phyloP scores from a whole-genome alignment of 2,888 invertebrate species.

The Cephus pygmeus region DNA sequence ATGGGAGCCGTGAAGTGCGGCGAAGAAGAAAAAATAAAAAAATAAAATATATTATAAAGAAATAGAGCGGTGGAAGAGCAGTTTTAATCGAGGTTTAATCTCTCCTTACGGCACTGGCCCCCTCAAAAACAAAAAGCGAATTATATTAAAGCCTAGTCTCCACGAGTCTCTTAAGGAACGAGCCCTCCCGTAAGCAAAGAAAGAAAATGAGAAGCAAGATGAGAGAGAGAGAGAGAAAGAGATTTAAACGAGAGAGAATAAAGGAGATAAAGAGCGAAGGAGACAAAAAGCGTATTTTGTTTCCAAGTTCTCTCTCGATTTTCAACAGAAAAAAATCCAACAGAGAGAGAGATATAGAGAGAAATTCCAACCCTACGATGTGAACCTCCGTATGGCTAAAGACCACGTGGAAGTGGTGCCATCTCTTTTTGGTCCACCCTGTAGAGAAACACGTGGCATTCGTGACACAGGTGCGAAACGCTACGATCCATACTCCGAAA shows the following conservation, averaged over 20 bases:
- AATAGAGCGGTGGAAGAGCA: neutral
- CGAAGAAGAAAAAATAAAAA: conserved; percentile 6
- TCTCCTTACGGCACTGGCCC: conserved; percentile 33
- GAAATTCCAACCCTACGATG: neutral
- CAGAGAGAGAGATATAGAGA: too few species aligned
- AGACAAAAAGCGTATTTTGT: neutral
- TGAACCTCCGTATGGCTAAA: neutral
- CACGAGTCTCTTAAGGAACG: neutral
- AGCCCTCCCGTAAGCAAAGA: conserved; percentile 1
- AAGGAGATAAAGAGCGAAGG: neutral
- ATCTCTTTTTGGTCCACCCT: neutral
- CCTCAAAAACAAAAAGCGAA: conserved; percentile 9
- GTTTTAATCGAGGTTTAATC: conserved; percentile 40
- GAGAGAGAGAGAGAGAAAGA: neutral
- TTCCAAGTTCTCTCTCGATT: neutral
- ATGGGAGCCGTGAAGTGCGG: neutral
- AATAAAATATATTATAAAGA: neutral
- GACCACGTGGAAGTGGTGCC: neutral
- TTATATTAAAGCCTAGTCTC: neutral
- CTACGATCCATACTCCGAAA: neutral
- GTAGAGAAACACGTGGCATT: neutral
- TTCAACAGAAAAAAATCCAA: neutral
- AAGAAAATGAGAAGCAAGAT: conserved; percentile 4
- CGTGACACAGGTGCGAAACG: neutral
- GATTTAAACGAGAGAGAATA: neutral